Conservation (phyloP, 2,888 invertebrate genomes). For the Tetramorium bicarinatum region DNA sequence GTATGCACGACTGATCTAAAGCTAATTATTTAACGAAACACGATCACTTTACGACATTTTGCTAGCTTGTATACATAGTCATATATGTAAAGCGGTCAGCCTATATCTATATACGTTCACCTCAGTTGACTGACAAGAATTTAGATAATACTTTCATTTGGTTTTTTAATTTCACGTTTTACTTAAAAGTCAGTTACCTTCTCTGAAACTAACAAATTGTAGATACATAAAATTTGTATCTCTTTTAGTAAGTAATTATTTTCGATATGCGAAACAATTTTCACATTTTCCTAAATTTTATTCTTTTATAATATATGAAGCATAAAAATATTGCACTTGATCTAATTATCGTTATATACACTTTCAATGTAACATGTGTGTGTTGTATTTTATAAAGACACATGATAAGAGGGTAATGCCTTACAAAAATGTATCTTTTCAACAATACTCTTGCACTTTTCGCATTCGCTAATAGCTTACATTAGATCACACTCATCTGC, state of each 20-base stretch:
- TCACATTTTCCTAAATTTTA: neutral
- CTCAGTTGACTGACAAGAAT: neutral
- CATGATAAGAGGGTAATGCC: neutral
- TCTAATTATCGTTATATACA: neutral
- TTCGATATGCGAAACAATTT: neutral
- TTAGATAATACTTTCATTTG: slow-evolving; percentile 15
- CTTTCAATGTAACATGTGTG: neutral
- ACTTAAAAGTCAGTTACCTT: neutral
- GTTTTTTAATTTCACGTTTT: neutral
- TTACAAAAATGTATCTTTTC: slow-evolving; percentile 9
- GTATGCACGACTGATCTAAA: neutral
- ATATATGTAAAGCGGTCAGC: neutral
- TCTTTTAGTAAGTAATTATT: neutral
- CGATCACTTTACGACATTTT: slow-evolving; percentile 20
- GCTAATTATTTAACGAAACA: slow-evolving; percentile 2
- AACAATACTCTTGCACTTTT: slow-evolving; percentile 3
- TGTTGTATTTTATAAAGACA: neutral
- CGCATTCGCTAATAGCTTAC: neutral
- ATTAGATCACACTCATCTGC: neutral
- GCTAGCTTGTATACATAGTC: neutral
- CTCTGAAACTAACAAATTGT: neutral
- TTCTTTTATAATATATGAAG: neutral
- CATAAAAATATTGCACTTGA: neutral
- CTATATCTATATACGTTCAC: slow-evolving; percentile 15
- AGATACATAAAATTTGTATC: neutral